phyloP scores from a whole-genome alignment of 2,113 vertebrate species.

The Paraplagusia blochii region DNA sequence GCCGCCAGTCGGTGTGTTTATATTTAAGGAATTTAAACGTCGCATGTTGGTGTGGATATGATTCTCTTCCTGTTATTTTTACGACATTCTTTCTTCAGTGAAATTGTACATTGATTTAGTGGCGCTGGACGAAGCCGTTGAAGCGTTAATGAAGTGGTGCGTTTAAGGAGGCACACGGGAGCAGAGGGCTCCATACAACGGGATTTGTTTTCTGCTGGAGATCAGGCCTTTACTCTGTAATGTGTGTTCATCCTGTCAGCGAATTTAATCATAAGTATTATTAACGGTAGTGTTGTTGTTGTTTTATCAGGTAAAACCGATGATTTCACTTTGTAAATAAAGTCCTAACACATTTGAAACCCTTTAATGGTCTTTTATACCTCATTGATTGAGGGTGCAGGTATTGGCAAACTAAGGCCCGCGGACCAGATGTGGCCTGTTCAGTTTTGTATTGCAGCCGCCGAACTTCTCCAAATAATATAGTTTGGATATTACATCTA shows the following conservation, averaged over 20 bases:
- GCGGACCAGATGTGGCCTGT: too few relatives aligned
- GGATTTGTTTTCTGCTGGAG: constrained; percentile 12
- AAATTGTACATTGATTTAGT: constrained; percentile 49
- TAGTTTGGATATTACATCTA: too few relatives aligned
- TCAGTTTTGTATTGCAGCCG: too few relatives aligned
- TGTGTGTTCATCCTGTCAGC: constrained; percentile 5
- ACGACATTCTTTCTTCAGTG: constrained; percentile 17
- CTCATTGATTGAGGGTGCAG: too few relatives aligned
- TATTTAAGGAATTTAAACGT: constrained; percentile 61
- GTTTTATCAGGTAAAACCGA: too few relatives aligned
- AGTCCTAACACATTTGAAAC: too few relatives aligned
- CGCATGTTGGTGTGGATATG: constrained; percentile 45
- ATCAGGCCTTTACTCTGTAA: constrained; percentile 34
- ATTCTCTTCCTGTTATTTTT: constrained; percentile 32
- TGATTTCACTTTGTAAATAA: too few relatives aligned
- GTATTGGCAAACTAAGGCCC: too few relatives aligned
- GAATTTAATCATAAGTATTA: too few relatives aligned
- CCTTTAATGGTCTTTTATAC: too few relatives aligned
- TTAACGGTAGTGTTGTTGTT: background rate
- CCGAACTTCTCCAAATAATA: too few relatives aligned
- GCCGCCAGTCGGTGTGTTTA: constrained; percentile 31
- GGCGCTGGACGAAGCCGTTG: background rate
- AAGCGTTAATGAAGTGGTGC: constrained; percentile 3
- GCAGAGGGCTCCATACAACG: background rate
- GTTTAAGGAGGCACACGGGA: background rate